phyloP scores from a whole-genome alignment of 2,888 invertebrate species.

The Nymphalis polychloros region DNA sequence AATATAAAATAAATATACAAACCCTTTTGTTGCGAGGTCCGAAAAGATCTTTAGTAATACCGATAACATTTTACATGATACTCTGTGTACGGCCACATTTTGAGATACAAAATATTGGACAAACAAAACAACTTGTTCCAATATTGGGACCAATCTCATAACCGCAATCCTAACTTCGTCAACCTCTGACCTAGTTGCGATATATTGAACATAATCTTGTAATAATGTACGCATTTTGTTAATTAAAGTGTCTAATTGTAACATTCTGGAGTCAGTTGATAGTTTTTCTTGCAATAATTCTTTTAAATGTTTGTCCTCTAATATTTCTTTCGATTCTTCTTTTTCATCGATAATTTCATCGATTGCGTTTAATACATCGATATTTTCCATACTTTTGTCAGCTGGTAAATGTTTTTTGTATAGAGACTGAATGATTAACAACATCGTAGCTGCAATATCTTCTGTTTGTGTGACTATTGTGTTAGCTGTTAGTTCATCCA shows the following conservation, averaged over 20 bases:
- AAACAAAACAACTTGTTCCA: constrained; percentile 89
- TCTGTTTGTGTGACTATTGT: constrained; percentile 57
- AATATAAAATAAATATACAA: constrained; percentile 57
- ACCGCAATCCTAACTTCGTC: constrained; percentile 61
- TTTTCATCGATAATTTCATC: constrained; percentile 65
- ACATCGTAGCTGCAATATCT: constrained; percentile 65
- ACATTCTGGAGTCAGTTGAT: constrained; percentile 79
- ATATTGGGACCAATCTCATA: constrained; percentile 83
- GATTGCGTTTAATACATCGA: constrained; percentile 63
- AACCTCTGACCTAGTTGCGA: constrained; percentile 51
- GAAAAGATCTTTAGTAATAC: constrained; percentile 92
- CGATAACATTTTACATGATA: constrained; percentile 91
- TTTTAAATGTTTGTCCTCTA: constrained; percentile 85
- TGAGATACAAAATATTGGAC: constrained; percentile 90
- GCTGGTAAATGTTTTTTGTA: constrained; percentile 70
- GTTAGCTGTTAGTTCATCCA: constrained; percentile 49
- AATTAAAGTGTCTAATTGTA: constrained; percentile 80
- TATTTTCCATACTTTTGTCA: constrained; percentile 49
- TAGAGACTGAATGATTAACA: constrained; percentile 61
- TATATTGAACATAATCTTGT: constrained; percentile 65
- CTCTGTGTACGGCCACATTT: constrained; percentile 88
- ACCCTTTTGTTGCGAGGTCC: constrained; percentile 87
- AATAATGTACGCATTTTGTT: constrained; percentile 67
- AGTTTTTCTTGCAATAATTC: constrained; percentile 84
- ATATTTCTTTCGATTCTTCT: constrained; percentile 74